Evolutionary conservation across 53 echinoderm and acorn worm genomes (phyloP), one percentile per base, ranked within the genome.

Genomic region (Apostichopus leukothele): DNA sequence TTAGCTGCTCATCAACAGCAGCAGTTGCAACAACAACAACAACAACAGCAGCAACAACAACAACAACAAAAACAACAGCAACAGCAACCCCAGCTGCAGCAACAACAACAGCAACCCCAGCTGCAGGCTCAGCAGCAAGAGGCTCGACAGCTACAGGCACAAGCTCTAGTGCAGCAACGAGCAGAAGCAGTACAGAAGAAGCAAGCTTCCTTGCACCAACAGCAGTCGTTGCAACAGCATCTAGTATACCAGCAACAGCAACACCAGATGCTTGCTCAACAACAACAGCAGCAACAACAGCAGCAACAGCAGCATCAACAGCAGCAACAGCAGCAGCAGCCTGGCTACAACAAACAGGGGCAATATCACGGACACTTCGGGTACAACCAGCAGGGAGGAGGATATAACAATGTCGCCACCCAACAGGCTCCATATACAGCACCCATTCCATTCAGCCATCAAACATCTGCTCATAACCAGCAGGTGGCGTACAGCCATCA

Each of bases 221-320:
- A 95, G 67, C 91, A 90, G 8, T 75, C 78, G n/a, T 88, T 86
- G 60, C 86, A 91, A 59, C 95, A 95, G 60, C 92, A 92, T 51
- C 90, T 89, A 53, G 90, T 91, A 54, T 90, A 90, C n/a, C 92
- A 92, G 53, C 91, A 94, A 74, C 90, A 91, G 76, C 93, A 90
- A 63, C 39, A 39, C 39, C 39, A 57, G 57, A 57, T 57, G 57
- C 80, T 87, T 55, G 79, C 86, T 19, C 77, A 78, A 74, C 86
- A 89, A 12, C 91, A 88, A 27, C 91, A 91, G 67, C 92, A 92
- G 63, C 67, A 79, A 20, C 59, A 71, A 1, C 79, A 86, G 60
- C 90, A 90, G 74, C 88, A 87, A 53, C 90, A 90, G 22, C 90
- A 90, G 73, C 91, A 91, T 27, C 52, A 88, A 84, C 89, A 91